Percentiles rank a stretch among this genome's conserved stretches.
Conservation (phyloP, 2,113 vertebrate species). For the Cinclus cinclus region DNA sequence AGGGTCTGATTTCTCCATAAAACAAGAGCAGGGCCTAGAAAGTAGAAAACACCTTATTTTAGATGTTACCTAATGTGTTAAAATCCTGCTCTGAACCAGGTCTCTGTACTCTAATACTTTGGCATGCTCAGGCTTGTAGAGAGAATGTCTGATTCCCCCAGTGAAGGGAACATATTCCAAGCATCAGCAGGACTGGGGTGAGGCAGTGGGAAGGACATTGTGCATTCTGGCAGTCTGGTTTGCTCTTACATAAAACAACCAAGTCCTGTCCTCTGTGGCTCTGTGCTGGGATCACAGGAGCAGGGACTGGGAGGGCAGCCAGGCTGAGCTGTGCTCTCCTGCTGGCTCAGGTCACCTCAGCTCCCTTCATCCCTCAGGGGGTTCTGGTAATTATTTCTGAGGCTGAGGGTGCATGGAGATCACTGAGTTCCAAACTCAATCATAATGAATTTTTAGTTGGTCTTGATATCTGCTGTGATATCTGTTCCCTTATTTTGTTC, state of each 20-base stretch:
- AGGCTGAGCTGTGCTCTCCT: neutral
- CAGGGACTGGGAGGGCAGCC: neutral
- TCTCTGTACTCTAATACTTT: neutral
- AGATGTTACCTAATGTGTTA: neutral
- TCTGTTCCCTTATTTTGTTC: neutral
- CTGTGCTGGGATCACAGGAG: neutral
- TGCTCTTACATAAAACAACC: neutral
- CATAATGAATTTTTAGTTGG: neutral
- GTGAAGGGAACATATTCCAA: neutral
- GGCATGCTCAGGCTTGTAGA: neutral
- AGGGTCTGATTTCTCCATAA: neutral
- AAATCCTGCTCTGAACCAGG: neutral
- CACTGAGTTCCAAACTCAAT: accelerated
- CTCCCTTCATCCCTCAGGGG: neutral
- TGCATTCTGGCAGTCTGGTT: neutral
- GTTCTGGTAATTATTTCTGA: neutral
- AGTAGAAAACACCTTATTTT: accelerated
- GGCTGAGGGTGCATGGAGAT: accelerated
- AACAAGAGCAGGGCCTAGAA: neutral
- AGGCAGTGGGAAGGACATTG: neutral
- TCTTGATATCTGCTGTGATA: neutral
- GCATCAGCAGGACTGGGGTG: neutral
- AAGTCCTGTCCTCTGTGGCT: neutral
- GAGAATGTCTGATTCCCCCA: neutral
- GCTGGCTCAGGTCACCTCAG: neutral